Conservation (phyloP, 2,113 vertebrate genomes). For the Cynocephalus volans region DNA sequence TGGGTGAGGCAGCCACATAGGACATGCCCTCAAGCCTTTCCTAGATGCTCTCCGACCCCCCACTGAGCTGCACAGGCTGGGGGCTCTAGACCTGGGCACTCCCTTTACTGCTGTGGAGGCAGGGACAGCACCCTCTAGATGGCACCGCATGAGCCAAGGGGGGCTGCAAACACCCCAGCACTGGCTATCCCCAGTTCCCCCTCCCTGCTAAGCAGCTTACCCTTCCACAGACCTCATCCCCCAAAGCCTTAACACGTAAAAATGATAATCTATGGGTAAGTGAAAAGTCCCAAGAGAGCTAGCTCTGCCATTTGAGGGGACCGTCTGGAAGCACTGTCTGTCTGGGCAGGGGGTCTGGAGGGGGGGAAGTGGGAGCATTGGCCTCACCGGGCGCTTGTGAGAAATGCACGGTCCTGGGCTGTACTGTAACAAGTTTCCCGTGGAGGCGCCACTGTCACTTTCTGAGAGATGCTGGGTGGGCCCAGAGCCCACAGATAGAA, state of each 20-base stretch:
- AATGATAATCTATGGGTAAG: not conserved
- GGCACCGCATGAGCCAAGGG: not conserved
- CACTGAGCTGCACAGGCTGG: not conserved
- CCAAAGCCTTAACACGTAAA: not conserved
- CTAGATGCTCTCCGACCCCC: fast-evolving
- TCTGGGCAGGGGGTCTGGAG: no score
- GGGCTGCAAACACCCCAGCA: not conserved
- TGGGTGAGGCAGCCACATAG: not conserved
- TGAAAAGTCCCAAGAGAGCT: not conserved
- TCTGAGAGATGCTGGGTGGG: not conserved
- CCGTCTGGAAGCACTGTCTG: not conserved
- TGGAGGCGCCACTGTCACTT: not conserved
- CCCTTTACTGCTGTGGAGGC: not conserved
- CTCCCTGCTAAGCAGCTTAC: not conserved
- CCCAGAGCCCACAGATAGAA: not conserved
- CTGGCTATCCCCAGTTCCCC: not conserved
- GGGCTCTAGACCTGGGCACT: not conserved
- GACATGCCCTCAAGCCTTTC: not conserved
- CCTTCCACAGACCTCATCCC: not conserved
- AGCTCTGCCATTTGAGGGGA: not conserved
- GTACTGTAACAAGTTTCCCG: not conserved
- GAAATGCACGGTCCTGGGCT: not conserved
- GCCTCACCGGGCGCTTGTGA: not conserved
- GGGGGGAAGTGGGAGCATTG: no score
- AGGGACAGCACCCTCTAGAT: no score